These are phyloP conservation scores for Xestia sexstrigata DNA, from an alignment of 2,888 invertebrate genomes.

Conservation along the genomic window DNA sequence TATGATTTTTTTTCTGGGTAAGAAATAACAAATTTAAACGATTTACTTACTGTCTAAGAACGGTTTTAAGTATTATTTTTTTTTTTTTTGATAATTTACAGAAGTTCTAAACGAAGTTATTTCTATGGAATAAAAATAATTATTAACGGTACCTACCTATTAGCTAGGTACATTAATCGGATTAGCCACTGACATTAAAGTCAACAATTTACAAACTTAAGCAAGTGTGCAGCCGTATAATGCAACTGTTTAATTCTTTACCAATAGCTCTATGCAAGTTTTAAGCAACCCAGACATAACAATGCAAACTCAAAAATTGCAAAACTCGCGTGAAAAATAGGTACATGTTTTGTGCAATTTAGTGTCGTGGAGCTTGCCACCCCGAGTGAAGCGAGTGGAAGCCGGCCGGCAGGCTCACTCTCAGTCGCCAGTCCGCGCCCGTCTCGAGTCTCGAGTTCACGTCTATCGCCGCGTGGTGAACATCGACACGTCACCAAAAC, in stretches of 20 bases:
- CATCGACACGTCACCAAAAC: constrained; percentile 84
- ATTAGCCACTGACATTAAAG: not conserved
- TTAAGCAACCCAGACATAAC: constrained; percentile 31
- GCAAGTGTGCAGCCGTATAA: not conserved
- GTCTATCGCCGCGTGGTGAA: constrained; percentile 65
- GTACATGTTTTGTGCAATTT: constrained; percentile 38
- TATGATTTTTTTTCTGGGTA: not conserved
- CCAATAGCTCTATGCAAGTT: constrained; percentile 17
- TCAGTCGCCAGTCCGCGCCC: constrained; percentile 82
- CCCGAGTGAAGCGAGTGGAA: constrained; percentile 73
- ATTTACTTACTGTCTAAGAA: not conserved
- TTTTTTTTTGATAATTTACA: not conserved
- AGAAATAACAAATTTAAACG: not conserved
- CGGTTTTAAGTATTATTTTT: not conserved
- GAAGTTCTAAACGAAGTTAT: not conserved
- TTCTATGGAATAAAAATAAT: not conserved
- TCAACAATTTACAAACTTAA: not conserved
- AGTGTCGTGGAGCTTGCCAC: constrained; percentile 49
- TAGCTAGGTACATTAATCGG: not conserved
- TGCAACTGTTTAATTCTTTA: constrained; percentile 27
- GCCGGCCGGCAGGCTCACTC: constrained; percentile 80
- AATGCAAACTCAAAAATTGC: constrained; percentile 39
- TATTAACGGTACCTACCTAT: not conserved
- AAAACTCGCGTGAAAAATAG: constrained; percentile 37
- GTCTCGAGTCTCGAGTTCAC: constrained; percentile 51